A percentile compares a stretch with the other conserved stretches of the same genome.
phyloP scores from a whole-genome alignment of 2,888 invertebrate genomes.

The Acronicta leporina region DNA sequence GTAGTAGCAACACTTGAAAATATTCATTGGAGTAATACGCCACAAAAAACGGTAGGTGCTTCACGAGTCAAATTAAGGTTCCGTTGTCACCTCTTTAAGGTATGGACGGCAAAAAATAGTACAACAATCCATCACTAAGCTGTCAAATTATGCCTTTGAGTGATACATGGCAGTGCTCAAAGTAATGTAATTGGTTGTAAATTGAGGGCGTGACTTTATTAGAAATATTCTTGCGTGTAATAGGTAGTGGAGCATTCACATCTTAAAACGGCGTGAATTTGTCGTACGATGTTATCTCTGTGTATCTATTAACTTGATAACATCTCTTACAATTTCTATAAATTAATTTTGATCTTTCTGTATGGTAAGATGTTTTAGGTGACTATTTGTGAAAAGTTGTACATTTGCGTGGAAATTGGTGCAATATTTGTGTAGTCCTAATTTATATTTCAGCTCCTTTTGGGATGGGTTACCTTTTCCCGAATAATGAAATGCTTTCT shows the following conservation, averaged over 20 bases:
- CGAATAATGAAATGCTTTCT: no score
- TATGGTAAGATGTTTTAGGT: not conserved
- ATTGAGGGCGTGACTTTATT: slow-evolving; percentile 1
- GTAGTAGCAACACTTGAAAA: no score
- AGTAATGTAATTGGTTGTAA: slow-evolving; percentile 12
- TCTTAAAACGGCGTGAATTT: not conserved
- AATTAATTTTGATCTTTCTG: no score
- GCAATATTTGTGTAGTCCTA: no score
- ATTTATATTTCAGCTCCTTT: no score
- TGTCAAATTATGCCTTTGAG: slow-evolving; percentile 20
- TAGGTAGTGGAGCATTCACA: slow-evolving; percentile 8
- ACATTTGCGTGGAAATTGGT: no score
- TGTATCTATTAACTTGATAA: not conserved
- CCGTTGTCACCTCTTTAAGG: slow-evolving; percentile 22
- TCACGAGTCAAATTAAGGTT: slow-evolving; percentile 20
- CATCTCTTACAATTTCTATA: no score
- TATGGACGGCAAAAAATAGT: slow-evolving; percentile 22
- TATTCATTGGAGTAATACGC: not conserved
- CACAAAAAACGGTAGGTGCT: not conserved
- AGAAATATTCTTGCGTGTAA: slow-evolving; percentile 11
- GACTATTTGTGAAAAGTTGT: no score
- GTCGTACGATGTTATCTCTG: no score
- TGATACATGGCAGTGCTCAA: slow-evolving; percentile 10
- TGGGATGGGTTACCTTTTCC: no score
- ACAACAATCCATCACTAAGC: slow-evolving; percentile 23